Conservation (phyloP, 2,888 invertebrate species). For the Tethea ocularis region DNA sequence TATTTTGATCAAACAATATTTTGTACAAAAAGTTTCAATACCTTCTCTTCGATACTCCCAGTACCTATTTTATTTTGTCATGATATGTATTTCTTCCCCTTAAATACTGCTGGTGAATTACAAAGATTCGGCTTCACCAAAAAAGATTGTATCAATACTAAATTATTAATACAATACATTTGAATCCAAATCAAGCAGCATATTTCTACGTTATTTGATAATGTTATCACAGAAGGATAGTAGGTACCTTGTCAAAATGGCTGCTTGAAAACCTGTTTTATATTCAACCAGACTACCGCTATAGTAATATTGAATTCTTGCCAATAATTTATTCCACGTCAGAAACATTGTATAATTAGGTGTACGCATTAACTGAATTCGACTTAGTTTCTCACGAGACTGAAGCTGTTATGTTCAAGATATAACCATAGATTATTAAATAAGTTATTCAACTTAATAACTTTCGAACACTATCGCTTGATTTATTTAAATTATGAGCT, state of each 20-base stretch:
- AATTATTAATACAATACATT: neutral
- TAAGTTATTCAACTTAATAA: neutral
- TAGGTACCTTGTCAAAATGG: neutral
- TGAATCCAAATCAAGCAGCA: neutral
- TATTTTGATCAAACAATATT: no score
- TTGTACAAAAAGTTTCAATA: no score
- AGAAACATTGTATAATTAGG: neutral
- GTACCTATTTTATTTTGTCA: no score
- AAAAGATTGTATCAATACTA: no score
- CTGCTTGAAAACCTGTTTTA: neutral
- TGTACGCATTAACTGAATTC: neutral
- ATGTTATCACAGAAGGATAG: neutral
- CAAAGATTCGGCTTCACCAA: no score
- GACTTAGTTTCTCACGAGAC: neutral
- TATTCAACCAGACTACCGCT: neutral
- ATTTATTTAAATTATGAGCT: neutral
- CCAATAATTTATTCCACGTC: neutral
- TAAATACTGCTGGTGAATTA: no score
- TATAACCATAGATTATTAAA: neutral
- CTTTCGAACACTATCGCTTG: neutral
- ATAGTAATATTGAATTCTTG: neutral
- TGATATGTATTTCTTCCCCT: no score
- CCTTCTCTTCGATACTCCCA: no score
- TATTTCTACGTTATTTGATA: neutral
- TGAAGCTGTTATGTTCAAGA: neutral